Conservation (phyloP, 2,113 vertebrate species). For the Rousettus leschenaultii region DNA sequence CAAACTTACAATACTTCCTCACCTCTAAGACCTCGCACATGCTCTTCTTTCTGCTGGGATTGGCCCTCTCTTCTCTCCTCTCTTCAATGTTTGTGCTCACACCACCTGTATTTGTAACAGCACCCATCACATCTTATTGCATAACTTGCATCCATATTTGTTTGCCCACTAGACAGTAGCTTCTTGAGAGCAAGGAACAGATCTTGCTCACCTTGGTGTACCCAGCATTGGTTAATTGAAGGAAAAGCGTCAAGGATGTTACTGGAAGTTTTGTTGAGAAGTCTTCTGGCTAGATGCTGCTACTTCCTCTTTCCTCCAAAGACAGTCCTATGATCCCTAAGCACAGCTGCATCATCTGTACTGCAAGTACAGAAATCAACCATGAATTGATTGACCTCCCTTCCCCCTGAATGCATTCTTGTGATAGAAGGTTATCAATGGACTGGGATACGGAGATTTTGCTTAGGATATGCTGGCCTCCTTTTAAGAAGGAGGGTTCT, state of each 20-base stretch:
- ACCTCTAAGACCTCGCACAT: neutral
- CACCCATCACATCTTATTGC: neutral
- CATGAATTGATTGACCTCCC: neutral
- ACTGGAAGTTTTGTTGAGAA: neutral
- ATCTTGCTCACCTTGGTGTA: neutral
- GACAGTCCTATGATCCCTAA: neutral
- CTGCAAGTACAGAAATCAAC: neutral
- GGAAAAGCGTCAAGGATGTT: neutral
- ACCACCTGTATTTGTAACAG: neutral
- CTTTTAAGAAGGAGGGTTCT: neutral
- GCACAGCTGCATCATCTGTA: neutral
- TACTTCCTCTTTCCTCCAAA: neutral
- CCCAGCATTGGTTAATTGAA: neutral
- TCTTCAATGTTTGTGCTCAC: neutral
- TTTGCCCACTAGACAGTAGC: neutral
- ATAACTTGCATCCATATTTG: neutral
- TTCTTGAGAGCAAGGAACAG: neutral
- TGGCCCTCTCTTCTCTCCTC: neutral
- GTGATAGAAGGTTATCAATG: neutral
- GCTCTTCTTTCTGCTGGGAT: neutral
- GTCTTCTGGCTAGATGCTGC: neutral
- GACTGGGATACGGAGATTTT: neutral
- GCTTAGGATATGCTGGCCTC: neutral
- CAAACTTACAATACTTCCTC: neutral
- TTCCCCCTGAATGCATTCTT: neutral